Conservation (phyloP, 2,797 vertebrate species). For the Sternotherus odoratus region DNA sequence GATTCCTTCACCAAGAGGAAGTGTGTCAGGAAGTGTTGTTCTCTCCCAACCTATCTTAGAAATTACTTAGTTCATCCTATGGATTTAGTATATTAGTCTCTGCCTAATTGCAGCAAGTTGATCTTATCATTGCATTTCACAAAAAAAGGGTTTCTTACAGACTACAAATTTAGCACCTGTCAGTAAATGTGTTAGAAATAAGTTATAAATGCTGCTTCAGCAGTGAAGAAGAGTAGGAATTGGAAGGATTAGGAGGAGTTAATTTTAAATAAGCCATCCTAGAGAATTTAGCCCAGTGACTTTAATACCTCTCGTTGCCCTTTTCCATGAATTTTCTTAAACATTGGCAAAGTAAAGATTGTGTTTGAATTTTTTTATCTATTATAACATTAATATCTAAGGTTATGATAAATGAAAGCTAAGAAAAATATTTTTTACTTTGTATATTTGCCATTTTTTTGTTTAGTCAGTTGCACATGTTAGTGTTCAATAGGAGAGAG, state of each 20-base stretch:
- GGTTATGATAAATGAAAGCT: conserved; percentile 4
- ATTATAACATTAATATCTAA: neutral
- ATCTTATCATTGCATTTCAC: neutral
- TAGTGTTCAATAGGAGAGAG: neutral
- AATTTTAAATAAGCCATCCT: neutral
- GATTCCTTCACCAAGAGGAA: neutral
- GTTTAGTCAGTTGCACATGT: neutral
- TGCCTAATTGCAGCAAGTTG: neutral
- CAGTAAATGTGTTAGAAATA: neutral
- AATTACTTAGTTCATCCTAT: neutral
- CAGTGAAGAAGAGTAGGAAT: neutral
- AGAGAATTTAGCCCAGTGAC: neutral
- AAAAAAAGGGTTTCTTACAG: neutral
- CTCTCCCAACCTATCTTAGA: neutral
- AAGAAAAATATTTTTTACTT: neutral
- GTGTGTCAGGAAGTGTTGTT: neutral
- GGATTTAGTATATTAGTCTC: neutral
- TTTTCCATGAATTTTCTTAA: neutral
- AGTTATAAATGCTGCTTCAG: neutral
- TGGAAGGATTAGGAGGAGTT: neutral
- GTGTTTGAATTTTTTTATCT: neutral
- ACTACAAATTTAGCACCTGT: neutral
- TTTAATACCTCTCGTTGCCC: neutral
- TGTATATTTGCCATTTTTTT: neutral
- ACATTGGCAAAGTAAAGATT: neutral